Conservation (phyloP, 1,140 invertebrate species). For the Centruroides sculpturatus region DNA sequence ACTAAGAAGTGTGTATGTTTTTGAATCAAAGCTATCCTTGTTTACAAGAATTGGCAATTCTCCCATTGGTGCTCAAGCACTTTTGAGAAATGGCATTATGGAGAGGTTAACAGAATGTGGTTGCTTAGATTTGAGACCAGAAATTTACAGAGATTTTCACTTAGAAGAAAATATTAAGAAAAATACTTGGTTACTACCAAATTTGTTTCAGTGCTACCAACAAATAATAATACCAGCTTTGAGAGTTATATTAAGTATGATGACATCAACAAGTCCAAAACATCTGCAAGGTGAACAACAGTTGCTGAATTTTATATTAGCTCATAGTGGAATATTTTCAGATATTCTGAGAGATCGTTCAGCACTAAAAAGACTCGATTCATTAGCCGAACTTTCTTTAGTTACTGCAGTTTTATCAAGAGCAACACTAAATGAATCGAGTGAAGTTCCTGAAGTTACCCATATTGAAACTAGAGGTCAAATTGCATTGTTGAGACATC, state of each 20-base stretch:
- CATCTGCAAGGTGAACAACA: conserved; percentile 63
- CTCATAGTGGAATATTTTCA: conserved; percentile 63
- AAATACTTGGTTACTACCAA: conserved; percentile 7
- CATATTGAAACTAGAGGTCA: conserved; percentile 24
- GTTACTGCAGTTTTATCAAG: conserved; percentile 63
- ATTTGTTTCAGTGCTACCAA: conserved; percentile 8
- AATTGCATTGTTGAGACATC: conserved; percentile 33
- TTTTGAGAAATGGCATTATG: conserved; percentile 58
- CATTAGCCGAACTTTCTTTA: conserved; percentile 51
- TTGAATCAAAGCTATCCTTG: conserved; percentile 73
- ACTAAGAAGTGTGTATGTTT: conserved; percentile 63
- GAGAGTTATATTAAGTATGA: conserved; percentile 41
- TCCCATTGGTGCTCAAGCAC: conserved; percentile 51
- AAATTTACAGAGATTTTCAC: conserved; percentile 1
- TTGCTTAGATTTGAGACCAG: conserved; percentile 53
- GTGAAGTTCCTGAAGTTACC: conserved; percentile 23
- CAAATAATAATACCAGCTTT: conserved; percentile 12
- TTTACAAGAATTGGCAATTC: conserved; percentile 56
- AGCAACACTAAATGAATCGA: conserved; percentile 41
- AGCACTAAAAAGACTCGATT: conserved; percentile 41
- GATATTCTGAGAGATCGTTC: conserved; percentile 52
- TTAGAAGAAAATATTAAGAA: neutral
- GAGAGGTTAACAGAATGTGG: conserved; percentile 55
- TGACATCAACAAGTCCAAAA: conserved; percentile 62
- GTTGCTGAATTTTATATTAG: conserved; percentile 59